Conservation (phyloP, 2,113 vertebrate species). For the Neolamprologus devosi region DNA sequence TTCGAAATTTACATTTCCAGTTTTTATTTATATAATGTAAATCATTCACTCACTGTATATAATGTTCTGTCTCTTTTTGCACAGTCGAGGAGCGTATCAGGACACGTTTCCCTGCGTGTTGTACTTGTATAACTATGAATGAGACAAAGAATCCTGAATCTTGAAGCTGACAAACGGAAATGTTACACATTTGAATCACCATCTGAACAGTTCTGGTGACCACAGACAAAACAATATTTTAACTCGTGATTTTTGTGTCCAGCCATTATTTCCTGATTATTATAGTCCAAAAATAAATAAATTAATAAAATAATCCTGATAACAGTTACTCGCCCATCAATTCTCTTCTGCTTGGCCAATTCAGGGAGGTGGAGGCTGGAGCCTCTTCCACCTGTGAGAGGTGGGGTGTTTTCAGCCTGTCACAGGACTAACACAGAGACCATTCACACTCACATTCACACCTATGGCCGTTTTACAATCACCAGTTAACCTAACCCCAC, state of each 20-base stretch:
- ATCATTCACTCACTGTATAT: neutral
- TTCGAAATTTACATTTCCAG: accelerated
- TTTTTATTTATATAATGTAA: accelerated
- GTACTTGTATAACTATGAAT: neutral
- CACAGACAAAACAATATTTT: neutral
- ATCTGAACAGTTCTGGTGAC: accelerated
- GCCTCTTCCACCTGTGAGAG: neutral
- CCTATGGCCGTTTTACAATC: accelerated
- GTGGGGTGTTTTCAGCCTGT: neutral
- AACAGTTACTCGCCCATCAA: accelerated
- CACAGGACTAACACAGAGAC: neutral
- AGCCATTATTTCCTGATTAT: neutral
- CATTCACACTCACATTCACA: accelerated
- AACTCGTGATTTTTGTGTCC: accelerated
- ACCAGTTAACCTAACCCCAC: neutral
- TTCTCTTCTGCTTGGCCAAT: neutral
- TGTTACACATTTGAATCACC: neutral
- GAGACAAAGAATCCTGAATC: neutral
- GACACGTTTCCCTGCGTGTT: accelerated
- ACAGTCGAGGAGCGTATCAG: neutral
- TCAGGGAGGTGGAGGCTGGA: neutral
- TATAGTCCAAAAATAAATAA: neutral
- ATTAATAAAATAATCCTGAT: accelerated
- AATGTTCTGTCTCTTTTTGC: accelerated
- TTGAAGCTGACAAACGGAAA: neutral